Evolutionary conservation across 2,113 vertebrate genomes (phyloP).

Genomic region (Psilopogon haemacephalus): DNA sequence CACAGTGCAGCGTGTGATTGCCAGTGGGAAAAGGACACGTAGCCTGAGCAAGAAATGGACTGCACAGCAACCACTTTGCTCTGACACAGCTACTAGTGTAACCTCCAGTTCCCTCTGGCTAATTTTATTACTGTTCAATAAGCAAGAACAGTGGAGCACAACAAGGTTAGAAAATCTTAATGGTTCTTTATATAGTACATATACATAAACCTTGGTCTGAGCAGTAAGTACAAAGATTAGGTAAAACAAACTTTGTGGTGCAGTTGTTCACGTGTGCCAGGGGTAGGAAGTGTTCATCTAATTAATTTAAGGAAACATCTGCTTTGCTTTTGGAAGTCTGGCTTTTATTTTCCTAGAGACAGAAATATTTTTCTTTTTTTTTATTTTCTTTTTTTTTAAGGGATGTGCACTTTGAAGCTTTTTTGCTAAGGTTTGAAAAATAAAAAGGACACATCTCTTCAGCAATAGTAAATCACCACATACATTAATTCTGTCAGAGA

Average conservation of each 20-base stretch:
- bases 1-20: neutral
- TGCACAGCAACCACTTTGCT: neutral
- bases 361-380: neutral
- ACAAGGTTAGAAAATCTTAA: constrained; percentile 46
- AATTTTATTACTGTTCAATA: constrained; percentile 60
- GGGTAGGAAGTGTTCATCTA: neutral
- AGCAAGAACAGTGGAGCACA: constrained; percentile 29
- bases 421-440: constrained; percentile 27
- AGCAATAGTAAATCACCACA: neutral
- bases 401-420: neutral
- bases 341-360: constrained; percentile 1
- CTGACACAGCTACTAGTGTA: constrained; percentile 18
- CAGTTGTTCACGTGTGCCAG: neutral
- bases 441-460: constrained; percentile 18
- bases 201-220: constrained; percentile 5
- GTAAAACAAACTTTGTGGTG: neutral
- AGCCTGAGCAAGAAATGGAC: neutral
- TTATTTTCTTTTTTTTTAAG: neutral
- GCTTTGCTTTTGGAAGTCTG: constrained; percentile 37
- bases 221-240: constrained; percentile 13
- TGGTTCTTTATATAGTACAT: neutral
- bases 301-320: constrained; percentile 31
- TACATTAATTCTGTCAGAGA: neutral
- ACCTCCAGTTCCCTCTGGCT: constrained; percentile 4
- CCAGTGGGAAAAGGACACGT: neutral